These are phyloP conservation scores for Arenicola marina DNA, from an alignment of 2,888 invertebrate species.

Conservation along the genomic window DNA sequence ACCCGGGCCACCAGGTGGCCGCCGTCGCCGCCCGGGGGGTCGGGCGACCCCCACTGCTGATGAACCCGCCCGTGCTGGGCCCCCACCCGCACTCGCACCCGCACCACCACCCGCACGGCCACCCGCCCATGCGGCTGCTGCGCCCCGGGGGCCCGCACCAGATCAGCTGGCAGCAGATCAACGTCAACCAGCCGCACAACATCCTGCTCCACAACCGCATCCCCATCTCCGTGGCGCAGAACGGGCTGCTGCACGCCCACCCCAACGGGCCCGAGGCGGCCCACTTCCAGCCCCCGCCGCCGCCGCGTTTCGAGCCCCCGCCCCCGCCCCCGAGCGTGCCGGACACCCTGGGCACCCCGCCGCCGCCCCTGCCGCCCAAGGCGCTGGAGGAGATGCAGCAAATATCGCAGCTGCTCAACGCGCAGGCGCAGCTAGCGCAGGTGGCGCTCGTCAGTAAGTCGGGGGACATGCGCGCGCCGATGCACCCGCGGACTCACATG, in stretches of 20 bases:
- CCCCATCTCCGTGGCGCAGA: neutral
- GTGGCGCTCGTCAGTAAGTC: neutral
- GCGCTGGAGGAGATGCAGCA: constrained; percentile 35
- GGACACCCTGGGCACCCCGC: constrained; percentile 15
- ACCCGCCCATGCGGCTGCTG: constrained; percentile 10
- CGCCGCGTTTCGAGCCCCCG: neutral
- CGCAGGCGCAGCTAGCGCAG: constrained; percentile 37
- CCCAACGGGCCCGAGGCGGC: neutral
- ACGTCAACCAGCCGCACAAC: constrained; percentile 17
- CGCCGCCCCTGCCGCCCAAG: constrained; percentile 27
- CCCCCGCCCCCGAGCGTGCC: neutral
- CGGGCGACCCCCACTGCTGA: constrained; percentile 21
- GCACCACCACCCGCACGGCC: neutral
- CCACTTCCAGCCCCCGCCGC: neutral
- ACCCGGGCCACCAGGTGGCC: neutral
- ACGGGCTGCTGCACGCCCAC: constrained; percentile 1
- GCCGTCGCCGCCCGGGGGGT: neutral
- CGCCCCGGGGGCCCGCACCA: neutral
- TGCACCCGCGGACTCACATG: neutral
- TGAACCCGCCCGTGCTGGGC: constrained; percentile 36
- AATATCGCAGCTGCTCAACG: constrained; percentile 47
- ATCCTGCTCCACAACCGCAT: neutral
- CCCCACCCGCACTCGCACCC: constrained; percentile 31
- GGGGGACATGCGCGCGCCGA: neutral
- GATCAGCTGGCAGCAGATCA: neutral